Percentiles rank a stretch among this genome's conserved stretches.
Conservation (phyloP, 2,888 invertebrate genomes). For the Papilio demoleus region DNA sequence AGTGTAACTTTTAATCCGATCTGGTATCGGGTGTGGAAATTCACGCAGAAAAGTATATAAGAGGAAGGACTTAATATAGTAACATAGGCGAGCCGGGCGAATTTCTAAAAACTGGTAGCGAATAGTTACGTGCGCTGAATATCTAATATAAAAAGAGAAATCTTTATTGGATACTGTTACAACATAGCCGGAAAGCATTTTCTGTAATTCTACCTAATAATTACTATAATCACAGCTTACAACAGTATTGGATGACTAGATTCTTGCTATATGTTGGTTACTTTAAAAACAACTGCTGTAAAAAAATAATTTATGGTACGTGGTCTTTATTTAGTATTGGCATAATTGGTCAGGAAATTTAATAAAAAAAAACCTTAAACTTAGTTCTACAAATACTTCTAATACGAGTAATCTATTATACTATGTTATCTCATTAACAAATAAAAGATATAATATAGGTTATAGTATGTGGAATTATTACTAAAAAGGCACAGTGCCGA, state of each 20-base stretch:
- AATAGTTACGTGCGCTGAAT: slow-evolving; percentile 38
- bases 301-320: too few species aligned
- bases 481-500: background rate
- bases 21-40: slow-evolving; percentile 59
- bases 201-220: background rate
- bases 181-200: slow-evolving; percentile 13
- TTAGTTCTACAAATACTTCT: background rate
- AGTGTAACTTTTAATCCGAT: slow-evolving; percentile 67
- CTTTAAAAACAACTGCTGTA: too few species aligned
- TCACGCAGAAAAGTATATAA: slow-evolving; percentile 62
- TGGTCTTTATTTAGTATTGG: too few species aligned
- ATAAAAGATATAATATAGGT: too few species aligned
- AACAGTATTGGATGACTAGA: background rate
- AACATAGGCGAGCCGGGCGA: slow-evolving; percentile 56
- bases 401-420: too few species aligned
- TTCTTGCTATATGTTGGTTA: background rate
- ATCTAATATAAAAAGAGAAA: slow-evolving; percentile 33
- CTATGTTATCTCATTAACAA: too few species aligned
- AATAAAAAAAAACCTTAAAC: background rate
- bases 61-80: slow-evolving; percentile 56
- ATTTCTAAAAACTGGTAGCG: slow-evolving; percentile 46
- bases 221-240: background rate
- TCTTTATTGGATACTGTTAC: slow-evolving; percentile 32
- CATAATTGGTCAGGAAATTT: too few species aligned
- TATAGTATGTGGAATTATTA: background rate